Evolutionary conservation across 2,888 invertebrate genomes (phyloP).

Genomic region (Apamea crenata): DNA sequence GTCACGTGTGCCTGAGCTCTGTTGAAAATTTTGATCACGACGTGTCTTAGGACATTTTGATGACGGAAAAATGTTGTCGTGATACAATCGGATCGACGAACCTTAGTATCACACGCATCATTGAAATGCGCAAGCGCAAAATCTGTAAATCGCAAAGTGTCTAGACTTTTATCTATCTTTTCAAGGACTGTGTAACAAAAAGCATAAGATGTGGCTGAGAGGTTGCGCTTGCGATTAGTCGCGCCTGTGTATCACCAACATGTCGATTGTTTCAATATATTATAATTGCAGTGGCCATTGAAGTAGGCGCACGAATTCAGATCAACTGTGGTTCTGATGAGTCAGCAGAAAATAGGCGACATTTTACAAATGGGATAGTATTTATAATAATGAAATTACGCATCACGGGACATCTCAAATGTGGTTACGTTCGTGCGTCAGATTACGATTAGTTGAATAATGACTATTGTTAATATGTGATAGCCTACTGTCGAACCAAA

Average conservation of each 20-base stretch:
- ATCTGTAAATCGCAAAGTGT: slow-evolving; percentile 86
- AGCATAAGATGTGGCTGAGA: slow-evolving; percentile 75
- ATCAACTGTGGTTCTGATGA: slow-evolving; percentile 23
- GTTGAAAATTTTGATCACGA: slow-evolving; percentile 87
- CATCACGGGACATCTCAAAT: slow-evolving; percentile 4
- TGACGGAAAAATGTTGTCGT: slow-evolving; percentile 76
- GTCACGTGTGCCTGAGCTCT: slow-evolving; percentile 76
- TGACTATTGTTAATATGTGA: background rate
- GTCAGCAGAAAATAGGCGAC: background rate
- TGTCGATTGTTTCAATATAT: slow-evolving; percentile 62
- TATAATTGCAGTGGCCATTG: slow-evolving; percentile 74
- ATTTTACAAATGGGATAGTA: background rate
- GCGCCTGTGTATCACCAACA: slow-evolving; percentile 76
- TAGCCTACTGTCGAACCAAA: background rate
- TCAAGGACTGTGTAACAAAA: slow-evolving; percentile 81
- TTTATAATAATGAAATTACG: slow-evolving; percentile 3
- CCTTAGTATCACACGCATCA: slow-evolving; percentile 84
- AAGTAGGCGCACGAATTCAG: slow-evolving; percentile 72
- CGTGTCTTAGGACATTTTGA: slow-evolving; percentile 74
- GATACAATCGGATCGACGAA: slow-evolving; percentile 85
- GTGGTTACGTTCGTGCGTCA: slow-evolving; percentile 31
- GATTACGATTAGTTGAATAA: slow-evolving; percentile 8
- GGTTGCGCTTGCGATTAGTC: slow-evolving; percentile 75
- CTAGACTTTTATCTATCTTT: slow-evolving; percentile 85
- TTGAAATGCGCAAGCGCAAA: slow-evolving; percentile 87